Percentiles rank a stretch among this genome's conserved stretches.
These are phyloP conservation scores for Clanis bilineata DNA, from an alignment of 2,888 invertebrate species.

Conservation along the genomic window DNA sequence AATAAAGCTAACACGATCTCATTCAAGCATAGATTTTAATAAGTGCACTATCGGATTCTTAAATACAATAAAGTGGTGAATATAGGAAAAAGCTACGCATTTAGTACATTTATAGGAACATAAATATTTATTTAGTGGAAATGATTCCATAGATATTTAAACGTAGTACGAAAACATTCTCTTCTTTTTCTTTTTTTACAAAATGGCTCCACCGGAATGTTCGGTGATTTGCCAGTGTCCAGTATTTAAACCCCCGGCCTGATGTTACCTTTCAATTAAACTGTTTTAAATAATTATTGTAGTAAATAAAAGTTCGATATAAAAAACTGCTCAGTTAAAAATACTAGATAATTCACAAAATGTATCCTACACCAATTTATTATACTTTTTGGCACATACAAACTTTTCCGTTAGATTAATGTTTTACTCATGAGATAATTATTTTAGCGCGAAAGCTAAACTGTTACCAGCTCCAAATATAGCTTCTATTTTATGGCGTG, in stretches of 20 bases:
- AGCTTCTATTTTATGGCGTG: no score
- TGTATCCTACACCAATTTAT: background rate
- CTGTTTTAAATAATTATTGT: no score
- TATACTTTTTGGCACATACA: slow-evolving; percentile 9
- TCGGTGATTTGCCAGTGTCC: no score
- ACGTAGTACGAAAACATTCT: no score
- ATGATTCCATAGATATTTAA: no score
- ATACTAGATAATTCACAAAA: background rate
- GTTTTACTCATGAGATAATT: background rate
- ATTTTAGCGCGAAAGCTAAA: background rate
- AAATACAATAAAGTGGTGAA: slow-evolving; percentile 37
- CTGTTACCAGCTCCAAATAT: no score
- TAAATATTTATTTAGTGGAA: background rate
- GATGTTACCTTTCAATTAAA: no score
- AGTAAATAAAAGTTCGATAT: no score
- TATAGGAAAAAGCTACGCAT: slow-evolving; percentile 25
- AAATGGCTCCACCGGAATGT: no score
- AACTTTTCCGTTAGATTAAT: background rate
- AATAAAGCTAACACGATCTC: slow-evolving; percentile 2
- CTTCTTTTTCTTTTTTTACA: no score
- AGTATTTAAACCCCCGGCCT: no score
- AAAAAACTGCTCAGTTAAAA: background rate
- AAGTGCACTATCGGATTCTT: slow-evolving; percentile 69
- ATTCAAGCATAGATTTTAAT: slow-evolving; percentile 37
- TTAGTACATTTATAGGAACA: slow-evolving; percentile 14